Evolutionary conservation across 2,113 vertebrate species (phyloP), one percentile per base, ranked within the genome.

Genomic region (Trinectes maculatus): DNA sequence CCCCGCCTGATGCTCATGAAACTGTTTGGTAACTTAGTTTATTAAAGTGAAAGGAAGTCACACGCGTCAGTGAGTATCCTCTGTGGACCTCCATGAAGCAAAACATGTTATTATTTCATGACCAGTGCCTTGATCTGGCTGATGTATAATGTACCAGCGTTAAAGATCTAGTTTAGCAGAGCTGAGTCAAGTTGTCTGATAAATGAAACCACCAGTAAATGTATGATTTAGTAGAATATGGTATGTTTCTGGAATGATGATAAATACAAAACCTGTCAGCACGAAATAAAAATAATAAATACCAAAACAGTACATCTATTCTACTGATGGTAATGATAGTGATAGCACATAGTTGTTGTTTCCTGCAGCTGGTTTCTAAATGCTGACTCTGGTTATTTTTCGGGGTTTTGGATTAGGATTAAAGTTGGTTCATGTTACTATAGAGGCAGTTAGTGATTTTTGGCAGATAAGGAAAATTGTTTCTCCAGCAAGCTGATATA

Each of bases 31-130:
- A 73, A 57, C 21, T 67, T 16, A 25, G 37, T 63, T 73, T 31
- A 31, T 43, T 46, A 42, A 48, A 63, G 18, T 33, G 43, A 19
- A n/a, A 22, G 26, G 39, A 18, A 6, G 53, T 16, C 24, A 2
- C 44, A n/a, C n/a, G 47, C n/a, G 49, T 46, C 77, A 19, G 71
- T 67, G 60, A 36, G 8, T 36, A 24, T 71, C 3, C 61, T 42
- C 22, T 61, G 33, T 57, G 31, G 16, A 46, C 63, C 60, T 39
- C 36, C 37, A 34, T 25, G 47, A 53, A 66, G 76, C 37, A 74
- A 82, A 78, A 71, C 73, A 79, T 34, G 40, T 82, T 72, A 73
- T 83, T 66, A 75, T 82, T 85, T 82, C 69, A 83, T 80, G 72
- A 56, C 31, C 51, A 19, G 8, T 13, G 39, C 53, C 80, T 74